Evolutionary conservation across 1,140 invertebrate genomes (phyloP).

Genomic region (Drosophila ohnishii): DNA sequence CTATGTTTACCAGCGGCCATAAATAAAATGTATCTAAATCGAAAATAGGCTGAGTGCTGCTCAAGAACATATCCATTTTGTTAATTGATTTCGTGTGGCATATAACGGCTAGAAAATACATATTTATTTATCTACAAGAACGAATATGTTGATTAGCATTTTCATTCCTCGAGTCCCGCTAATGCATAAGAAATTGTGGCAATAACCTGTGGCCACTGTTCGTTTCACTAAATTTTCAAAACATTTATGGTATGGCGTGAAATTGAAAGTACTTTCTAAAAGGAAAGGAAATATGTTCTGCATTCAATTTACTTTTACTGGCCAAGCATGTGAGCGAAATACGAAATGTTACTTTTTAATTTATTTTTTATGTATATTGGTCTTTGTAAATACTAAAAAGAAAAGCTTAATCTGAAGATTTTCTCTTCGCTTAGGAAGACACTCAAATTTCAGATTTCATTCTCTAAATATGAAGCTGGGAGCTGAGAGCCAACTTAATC

Average conservation of each 20-base stretch:
- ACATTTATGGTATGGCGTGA: background rate
- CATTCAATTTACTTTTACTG: conserved; percentile 17
- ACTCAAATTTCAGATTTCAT: background rate
- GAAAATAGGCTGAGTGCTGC: conserved; percentile 33
- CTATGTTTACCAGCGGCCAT: conserved; percentile 29
- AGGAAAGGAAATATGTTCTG: conserved; percentile 18
- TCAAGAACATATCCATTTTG: conserved; percentile 7
- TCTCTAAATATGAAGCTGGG: background rate
- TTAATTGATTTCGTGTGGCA: background rate
- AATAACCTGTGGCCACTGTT: background rate
- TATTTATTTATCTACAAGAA: background rate
- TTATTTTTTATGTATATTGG: background rate
- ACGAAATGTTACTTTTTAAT: background rate
- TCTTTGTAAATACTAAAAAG: background rate
- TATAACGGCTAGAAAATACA: background rate
- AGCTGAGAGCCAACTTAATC: conserved; percentile 5
- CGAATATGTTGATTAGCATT: background rate
- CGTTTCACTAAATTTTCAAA: background rate
- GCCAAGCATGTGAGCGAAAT: background rate
- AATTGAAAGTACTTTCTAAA: conserved; percentile 20
- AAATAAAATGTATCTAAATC: conserved; percentile 29
- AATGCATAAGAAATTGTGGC: background rate
- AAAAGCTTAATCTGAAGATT: background rate
- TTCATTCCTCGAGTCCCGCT: background rate
- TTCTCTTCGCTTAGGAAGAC: background rate